Percentiles rank a stretch among this genome's conserved stretches.
Evolutionary conservation across 2,113 vertebrate species (phyloP).

Genomic region (Pheucticus melanocephalus): DNA sequence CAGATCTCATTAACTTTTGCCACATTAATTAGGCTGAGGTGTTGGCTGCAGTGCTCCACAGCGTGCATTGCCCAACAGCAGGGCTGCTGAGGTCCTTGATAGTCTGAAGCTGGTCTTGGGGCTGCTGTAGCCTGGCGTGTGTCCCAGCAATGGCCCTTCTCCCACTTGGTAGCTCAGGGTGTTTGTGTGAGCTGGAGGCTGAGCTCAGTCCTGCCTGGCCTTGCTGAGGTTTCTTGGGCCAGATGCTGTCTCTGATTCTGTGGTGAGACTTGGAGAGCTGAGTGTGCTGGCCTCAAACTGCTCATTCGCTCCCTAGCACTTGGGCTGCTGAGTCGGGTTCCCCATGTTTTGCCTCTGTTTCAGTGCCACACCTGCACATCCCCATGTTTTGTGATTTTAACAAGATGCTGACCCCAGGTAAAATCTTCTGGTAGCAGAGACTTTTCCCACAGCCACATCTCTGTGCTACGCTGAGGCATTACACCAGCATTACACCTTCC

Average conservation of each 20-base stretch:
- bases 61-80: neutral
- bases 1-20: neutral
- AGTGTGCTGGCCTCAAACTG: neutral
- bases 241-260: neutral
- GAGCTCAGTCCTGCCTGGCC: neutral
- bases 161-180: neutral
- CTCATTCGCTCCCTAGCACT: neutral
- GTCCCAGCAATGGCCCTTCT: neutral
- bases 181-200: neutral
- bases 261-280: neutral
- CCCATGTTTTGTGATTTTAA: neutral
- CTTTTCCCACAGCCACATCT: neutral
- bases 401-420: neutral
- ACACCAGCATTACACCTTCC: neutral
- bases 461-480: neutral
- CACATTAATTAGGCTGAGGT: neutral
- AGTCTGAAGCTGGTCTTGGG: neutral
- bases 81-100: neutral
- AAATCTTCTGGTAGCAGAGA: neutral
- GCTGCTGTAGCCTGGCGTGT: neutral
- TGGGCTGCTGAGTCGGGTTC: rapidly evolving
- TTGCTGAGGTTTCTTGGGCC: neutral
- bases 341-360: neutral
- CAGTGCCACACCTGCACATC: neutral
- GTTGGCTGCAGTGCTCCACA: neutral